phyloP scores from a whole-genome alignment of 2,888 invertebrate species.

The Scrobipalpa atriplicella region DNA sequence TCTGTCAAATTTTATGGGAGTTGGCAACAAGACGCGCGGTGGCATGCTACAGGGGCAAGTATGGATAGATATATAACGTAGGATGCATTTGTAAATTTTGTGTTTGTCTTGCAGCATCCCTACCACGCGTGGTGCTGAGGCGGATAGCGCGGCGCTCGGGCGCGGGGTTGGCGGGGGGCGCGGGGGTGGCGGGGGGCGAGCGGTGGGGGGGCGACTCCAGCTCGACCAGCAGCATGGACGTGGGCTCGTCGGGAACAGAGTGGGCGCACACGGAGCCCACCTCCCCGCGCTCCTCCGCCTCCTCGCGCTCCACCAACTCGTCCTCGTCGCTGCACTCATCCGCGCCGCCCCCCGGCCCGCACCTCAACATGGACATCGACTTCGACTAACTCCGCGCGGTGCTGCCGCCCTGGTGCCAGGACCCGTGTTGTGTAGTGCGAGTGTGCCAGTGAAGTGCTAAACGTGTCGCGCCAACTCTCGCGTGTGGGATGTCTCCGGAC shows the following conservation, averaged over 20 bases:
- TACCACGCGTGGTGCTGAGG: slow-evolving; percentile 51
- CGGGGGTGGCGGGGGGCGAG: slow-evolving; percentile 21
- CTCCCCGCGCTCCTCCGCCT: slow-evolving; percentile 43
- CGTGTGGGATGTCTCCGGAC: background rate
- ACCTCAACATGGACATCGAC: slow-evolving; percentile 74
- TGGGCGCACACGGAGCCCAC: slow-evolving; percentile 45
- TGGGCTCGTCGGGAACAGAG: slow-evolving; percentile 41
- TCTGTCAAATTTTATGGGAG: too few relatives aligned
- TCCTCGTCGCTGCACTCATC: slow-evolving; percentile 48
- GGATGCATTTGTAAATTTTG: background rate
- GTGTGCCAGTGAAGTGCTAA: slow-evolving; percentile 37
- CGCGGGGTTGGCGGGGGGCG: slow-evolving; percentile 28
- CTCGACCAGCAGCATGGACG: slow-evolving; percentile 41
- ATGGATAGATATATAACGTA: too few relatives aligned
- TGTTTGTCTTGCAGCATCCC: slow-evolving; percentile 39
- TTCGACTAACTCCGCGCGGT: slow-evolving; percentile 70
- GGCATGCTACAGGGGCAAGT: too few relatives aligned
- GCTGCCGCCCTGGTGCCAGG: slow-evolving; percentile 31
- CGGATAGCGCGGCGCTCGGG: slow-evolving; percentile 39
- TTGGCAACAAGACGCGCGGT: too few relatives aligned
- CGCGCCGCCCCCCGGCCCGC: background rate
- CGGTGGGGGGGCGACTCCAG: slow-evolving; percentile 40
- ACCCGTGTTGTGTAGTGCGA: slow-evolving; percentile 33
- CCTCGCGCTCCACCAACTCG: slow-evolving; percentile 42
- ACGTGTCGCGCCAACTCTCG: slow-evolving; percentile 38